Conservation (phyloP, 1,140 invertebrate species). For the Bombus confusus region DNA sequence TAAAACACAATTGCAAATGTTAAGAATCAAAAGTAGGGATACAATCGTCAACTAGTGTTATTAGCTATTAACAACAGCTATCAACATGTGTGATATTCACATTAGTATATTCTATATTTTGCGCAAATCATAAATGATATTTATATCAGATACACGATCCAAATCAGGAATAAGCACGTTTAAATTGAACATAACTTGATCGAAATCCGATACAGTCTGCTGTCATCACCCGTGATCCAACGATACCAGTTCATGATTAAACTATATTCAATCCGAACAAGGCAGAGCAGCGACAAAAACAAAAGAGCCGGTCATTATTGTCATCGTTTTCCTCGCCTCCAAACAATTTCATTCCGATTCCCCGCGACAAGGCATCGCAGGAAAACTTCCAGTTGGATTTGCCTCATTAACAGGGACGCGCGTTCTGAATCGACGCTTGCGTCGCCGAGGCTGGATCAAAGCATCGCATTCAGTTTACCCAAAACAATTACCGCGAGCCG, state of each 20-base stretch:
- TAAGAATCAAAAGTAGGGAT: too few relatives aligned
- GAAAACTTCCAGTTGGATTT: conserved; percentile 49
- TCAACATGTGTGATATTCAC: too few relatives aligned
- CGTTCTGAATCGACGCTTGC: conserved; percentile 51
- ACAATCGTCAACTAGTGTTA: too few relatives aligned
- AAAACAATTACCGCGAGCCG: conserved; percentile 64
- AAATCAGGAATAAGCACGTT: too few relatives aligned
- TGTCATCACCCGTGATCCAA: not conserved
- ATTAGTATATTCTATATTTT: too few relatives aligned
- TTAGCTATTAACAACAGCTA: too few relatives aligned
- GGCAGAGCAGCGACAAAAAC: not conserved
- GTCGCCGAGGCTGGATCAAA: conserved; percentile 57
- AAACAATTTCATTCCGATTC: conserved; percentile 40
- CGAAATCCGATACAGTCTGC: too few relatives aligned
- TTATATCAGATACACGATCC: too few relatives aligned
- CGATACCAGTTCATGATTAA: not conserved
- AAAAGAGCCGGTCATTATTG: conserved; percentile 50
- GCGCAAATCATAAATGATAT: too few relatives aligned
- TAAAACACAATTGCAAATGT: too few relatives aligned
- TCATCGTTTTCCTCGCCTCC: conserved; percentile 22
- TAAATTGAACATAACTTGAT: too few relatives aligned
- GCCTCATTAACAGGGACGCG: conserved; percentile 54
- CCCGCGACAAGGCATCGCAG: not conserved
- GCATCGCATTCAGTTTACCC: conserved; percentile 63
- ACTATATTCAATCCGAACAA: not conserved